phyloP scores from a whole-genome alignment of 2,113 vertebrate species.

The Chamaetylas fuelleborni region DNA sequence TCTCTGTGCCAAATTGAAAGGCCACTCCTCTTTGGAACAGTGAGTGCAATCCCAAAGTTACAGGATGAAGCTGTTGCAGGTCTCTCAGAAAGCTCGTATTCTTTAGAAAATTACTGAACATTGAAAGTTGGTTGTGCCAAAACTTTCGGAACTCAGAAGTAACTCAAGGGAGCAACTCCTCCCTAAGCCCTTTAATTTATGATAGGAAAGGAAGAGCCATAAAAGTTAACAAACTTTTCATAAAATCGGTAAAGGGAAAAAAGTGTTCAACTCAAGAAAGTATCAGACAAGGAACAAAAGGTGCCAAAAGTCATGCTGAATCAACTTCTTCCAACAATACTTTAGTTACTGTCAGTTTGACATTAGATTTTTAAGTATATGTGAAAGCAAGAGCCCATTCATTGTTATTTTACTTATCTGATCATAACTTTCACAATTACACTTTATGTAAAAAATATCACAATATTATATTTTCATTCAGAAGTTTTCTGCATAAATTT shows the following conservation, averaged over 20 bases:
- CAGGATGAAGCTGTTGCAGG: slow-evolving; percentile 17
- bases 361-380: not conserved
- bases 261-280: not conserved
- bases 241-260: not conserved
- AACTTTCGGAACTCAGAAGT: slow-evolving; percentile 16
- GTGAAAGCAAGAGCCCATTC: not conserved
- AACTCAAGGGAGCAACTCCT: slow-evolving; percentile 1
- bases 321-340: not conserved
- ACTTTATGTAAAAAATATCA: not conserved
- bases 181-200: slow-evolving; percentile 56
- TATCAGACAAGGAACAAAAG: not conserved
- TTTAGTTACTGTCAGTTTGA: not conserved
- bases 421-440: not conserved
- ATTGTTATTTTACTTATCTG: not conserved
- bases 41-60: not conserved
- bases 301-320: slow-evolving; percentile 17
- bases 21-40: slow-evolving; percentile 32
- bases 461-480: not conserved
- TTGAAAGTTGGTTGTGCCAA: not conserved
- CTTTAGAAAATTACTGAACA: slow-evolving; percentile 32
- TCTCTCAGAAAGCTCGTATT: not conserved
- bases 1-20: slow-evolving; percentile 28
- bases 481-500: not conserved
- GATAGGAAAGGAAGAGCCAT: slow-evolving; percentile 25
- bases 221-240: slow-evolving; percentile 43